These are phyloP conservation scores for Sebastes dallii DNA, from an alignment of 2,797 vertebrate species.

Conservation along the genomic window DNA sequence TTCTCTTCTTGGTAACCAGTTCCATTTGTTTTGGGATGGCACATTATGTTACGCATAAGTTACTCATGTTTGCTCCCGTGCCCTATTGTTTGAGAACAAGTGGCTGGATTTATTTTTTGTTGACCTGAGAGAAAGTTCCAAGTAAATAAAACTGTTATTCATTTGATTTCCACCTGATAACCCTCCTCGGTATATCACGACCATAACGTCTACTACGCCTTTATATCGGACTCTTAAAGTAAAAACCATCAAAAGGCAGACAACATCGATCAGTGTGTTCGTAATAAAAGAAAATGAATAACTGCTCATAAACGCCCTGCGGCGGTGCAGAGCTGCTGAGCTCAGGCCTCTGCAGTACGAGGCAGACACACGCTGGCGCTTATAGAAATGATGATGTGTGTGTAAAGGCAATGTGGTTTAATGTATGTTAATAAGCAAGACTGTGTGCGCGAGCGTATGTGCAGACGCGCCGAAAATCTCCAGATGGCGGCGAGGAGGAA, in stretches of 20 bases:
- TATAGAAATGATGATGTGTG: slow-evolving; percentile 62
- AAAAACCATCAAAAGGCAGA: slow-evolving; percentile 1
- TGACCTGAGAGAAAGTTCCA: neutral
- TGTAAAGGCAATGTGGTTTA: slow-evolving; percentile 41
- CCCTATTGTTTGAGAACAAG: neutral
- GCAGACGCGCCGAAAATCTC: slow-evolving; percentile 40
- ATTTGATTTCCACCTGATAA: neutral
- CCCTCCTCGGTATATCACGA: neutral
- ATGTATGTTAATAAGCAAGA: slow-evolving; percentile 61
- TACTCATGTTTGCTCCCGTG: neutral
- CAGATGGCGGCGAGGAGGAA: slow-evolving; percentile 72
- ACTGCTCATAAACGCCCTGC: slow-evolving; percentile 37
- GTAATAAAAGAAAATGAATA: slow-evolving; percentile 18
- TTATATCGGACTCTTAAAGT: neutral
- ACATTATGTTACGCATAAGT: neutral
- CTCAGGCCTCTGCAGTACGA: slow-evolving; percentile 59
- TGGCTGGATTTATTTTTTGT: neutral
- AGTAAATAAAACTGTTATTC: neutral
- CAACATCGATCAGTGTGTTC: slow-evolving; percentile 14
- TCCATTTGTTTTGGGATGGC: neutral
- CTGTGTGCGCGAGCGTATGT: neutral
- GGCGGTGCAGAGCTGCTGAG: slow-evolving; percentile 56
- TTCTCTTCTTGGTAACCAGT: neutral
- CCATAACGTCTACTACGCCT: neutral
- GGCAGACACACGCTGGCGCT: slow-evolving; percentile 23